phyloP scores from a whole-genome alignment of 2,113 vertebrate genomes.

The Ardeotis arabs region DNA sequence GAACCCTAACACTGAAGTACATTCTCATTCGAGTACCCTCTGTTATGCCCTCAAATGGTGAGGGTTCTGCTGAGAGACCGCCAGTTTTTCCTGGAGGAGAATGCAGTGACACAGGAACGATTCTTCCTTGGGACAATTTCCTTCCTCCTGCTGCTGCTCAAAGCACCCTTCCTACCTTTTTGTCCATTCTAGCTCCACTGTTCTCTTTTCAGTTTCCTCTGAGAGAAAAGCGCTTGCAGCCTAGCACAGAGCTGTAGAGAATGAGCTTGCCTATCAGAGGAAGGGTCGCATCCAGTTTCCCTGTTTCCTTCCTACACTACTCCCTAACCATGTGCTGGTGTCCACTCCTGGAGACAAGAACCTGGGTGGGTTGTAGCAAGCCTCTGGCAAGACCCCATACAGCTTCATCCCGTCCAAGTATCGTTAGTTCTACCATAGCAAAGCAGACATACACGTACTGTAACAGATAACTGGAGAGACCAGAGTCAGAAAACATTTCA shows the following conservation, averaged over 20 bases:
- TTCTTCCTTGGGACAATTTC: neutral
- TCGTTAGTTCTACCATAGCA: neutral
- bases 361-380: neutral
- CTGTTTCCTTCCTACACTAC: neutral
- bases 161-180: neutral
- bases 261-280: fast-evolving
- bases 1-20: neutral
- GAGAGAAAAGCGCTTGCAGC: neutral
- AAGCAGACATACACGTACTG: neutral
- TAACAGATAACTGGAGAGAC: neutral
- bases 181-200: neutral
- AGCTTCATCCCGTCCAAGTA: neutral
- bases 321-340: fast-evolving
- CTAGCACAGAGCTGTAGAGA: neutral
- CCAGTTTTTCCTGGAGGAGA: neutral
- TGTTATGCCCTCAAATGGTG: fast-evolving
- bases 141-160: neutral
- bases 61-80: neutral
- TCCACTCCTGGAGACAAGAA: neutral
- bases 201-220: neutral
- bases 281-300: neutral
- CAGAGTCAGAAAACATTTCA: neutral
- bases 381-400: no score
- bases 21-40: neutral
- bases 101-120: neutral